A percentile compares a stretch with the other conserved stretches of the same genome.
Conservation (phyloP, 2,888 invertebrate genomes). For the Caenorhabditis japonica region DNA sequence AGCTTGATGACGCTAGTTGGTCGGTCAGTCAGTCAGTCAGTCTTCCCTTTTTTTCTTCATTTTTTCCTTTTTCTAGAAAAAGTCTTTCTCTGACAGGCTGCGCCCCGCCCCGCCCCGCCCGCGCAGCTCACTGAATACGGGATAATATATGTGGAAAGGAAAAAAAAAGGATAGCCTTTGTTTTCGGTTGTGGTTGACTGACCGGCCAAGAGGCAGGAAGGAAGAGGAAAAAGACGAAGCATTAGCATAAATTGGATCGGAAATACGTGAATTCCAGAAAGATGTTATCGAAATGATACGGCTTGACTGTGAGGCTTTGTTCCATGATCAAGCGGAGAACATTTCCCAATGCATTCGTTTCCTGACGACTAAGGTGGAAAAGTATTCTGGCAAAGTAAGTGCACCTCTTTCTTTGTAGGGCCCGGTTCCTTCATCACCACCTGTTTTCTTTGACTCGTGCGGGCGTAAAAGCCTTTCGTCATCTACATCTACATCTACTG, state of each 20-base stretch:
- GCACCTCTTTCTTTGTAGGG: too few relatives aligned
- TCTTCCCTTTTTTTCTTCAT: slow-evolving; percentile 9
- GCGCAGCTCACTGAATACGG: slow-evolving; percentile 21
- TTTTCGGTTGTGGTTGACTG: slow-evolving; percentile 30
- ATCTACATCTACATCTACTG: not conserved
- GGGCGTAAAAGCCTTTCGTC: not conserved
- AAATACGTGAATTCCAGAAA: slow-evolving; percentile 48
- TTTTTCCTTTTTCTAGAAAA: slow-evolving; percentile 4
- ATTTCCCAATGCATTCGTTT: slow-evolving; percentile 59
- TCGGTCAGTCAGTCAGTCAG: slow-evolving; percentile 1
- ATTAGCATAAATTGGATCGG: slow-evolving; percentile 11
- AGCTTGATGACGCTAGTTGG: slow-evolving; percentile 22
- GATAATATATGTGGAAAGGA: slow-evolving; percentile 29
- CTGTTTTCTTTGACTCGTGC: slow-evolving; percentile 26
- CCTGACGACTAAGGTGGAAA: slow-evolving; percentile 59
- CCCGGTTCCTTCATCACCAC: too few relatives aligned
- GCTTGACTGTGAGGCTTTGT: slow-evolving; percentile 61
- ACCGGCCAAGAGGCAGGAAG: slow-evolving; percentile 4
- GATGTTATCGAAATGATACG: slow-evolving; percentile 60
- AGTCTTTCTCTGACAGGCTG: slow-evolving; percentile 33
- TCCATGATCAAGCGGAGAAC: slow-evolving; percentile 57
- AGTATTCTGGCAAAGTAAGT: slow-evolving; percentile 60
- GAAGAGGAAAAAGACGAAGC: slow-evolving; percentile 1
- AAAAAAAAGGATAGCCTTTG: slow-evolving; percentile 36
- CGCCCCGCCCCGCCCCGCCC: too few relatives aligned